phyloP scores from a whole-genome alignment of 2,888 invertebrate genomes.

The Marronus borbonicus region DNA sequence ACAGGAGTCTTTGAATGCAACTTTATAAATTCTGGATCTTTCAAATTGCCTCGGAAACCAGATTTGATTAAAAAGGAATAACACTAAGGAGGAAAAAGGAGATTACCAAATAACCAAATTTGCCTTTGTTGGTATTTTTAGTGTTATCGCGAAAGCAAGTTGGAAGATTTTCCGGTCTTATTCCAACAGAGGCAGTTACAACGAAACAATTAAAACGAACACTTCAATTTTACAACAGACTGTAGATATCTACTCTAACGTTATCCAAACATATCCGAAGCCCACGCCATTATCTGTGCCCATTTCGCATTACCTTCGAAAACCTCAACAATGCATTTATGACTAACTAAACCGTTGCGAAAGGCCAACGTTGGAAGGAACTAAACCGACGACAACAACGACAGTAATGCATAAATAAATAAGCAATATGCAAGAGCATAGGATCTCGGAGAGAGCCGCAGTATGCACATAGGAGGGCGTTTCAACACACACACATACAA shows the following conservation, averaged over 20 bases:
- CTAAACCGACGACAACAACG: slow-evolving; percentile 1
- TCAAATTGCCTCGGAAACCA: no score
- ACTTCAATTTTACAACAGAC: neutral
- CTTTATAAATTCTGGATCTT: no score
- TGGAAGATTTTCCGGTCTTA: no score
- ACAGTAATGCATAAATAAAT: slow-evolving; percentile 14
- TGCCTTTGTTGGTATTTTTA: no score
- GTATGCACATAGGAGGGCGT: slow-evolving; percentile 11
- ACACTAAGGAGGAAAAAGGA: no score
- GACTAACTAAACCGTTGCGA: slow-evolving; percentile 40
- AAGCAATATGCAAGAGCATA: neutral
- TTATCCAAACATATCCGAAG: neutral
- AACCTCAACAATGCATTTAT: slow-evolving; percentile 33
- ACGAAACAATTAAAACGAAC: no score
- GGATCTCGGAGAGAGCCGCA: neutral
- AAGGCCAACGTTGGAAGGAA: slow-evolving; percentile 9
- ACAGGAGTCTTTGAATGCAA: no score
- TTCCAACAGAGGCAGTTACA: no score
- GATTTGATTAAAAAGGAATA: no score
- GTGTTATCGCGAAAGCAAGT: no score
- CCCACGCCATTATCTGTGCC: slow-evolving; percentile 13
- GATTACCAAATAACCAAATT: no score
- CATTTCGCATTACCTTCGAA: slow-evolving; percentile 26
- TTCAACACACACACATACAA: slow-evolving; percentile 8
- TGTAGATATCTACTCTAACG: neutral